Evolutionary conservation across 2,888 invertebrate genomes (phyloP).

Genomic region (Taenaris catops): DNA sequence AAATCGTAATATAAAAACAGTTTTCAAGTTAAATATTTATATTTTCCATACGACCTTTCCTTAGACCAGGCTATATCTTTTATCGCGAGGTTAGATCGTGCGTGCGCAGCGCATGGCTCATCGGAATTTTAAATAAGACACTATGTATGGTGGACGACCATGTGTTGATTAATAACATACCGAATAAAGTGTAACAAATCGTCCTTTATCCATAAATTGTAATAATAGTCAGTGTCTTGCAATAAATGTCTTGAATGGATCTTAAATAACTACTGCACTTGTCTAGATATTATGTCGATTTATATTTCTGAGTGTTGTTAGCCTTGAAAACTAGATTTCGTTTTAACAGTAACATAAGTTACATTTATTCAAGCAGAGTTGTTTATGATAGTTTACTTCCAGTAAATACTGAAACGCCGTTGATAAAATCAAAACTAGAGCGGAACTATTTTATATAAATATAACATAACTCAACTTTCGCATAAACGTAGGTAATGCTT

Average conservation of each 20-base stretch:
- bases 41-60: no score
- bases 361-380: slow-evolving; percentile 3
- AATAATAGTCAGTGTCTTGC: slow-evolving; percentile 2
- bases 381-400: slow-evolving; percentile 5
- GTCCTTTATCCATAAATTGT: slow-evolving; percentile 14
- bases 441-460: no score
- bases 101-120: slow-evolving; percentile 6
- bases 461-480: no score
- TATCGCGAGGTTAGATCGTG: background rate
- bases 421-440: slow-evolving; percentile 5
- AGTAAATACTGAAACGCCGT: slow-evolving; percentile 4
- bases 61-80: no score
- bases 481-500: no score
- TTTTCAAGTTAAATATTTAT: no score
- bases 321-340: slow-evolving; percentile 12
- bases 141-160: slow-evolving; percentile 15
- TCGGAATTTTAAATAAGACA: slow-evolving; percentile 9
- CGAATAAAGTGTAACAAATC: slow-evolving; percentile 7
- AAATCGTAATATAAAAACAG: no score
- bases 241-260: slow-evolving; percentile 4
- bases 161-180: slow-evolving; percentile 9
- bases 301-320: slow-evolving; percentile 10
- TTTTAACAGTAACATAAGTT: slow-evolving; percentile 7
- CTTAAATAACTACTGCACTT: background rate
- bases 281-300: slow-evolving; percentile 1